Evolutionary conservation across 2,113 vertebrate genomes (phyloP), one percentile per base, ranked within the genome.

Genomic region (Egretta garzetta): DNA sequence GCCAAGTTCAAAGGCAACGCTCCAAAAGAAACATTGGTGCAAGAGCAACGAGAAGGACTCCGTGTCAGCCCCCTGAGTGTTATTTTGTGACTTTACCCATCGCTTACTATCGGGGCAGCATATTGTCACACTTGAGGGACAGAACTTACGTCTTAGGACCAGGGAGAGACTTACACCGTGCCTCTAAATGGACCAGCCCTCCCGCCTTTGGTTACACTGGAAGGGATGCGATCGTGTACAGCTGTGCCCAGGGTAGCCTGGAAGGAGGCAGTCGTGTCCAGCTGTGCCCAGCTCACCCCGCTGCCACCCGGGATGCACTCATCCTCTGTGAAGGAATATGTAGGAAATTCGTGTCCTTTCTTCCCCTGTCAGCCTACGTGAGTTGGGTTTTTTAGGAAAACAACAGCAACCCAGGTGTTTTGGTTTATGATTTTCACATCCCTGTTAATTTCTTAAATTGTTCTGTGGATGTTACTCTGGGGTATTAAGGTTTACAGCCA

Each of bases 41-140:
- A 72, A 39, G 27, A 76, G 32, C 60, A 26, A 28, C 9, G 3
- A 62, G 60, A 33, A 67, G 5, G 16, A 28, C 16, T 74, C 43
- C 10, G 3, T 2, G 4, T 17, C 0, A 0, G 10, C 26, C 32
- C 72, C 53, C n/a, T 37, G 49, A 35, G 37, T 7, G 2, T 3
- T 55, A 32, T 53, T 68, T 80, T 75, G 10, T 45, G 56, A 37
- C 3, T 49, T 85, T 59, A 55, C 20, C 11, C 26, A 9, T 66
- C 1, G 0, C 19, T 79, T 62, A 2, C 14, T 75, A 2, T 60
- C 41, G 80, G 43, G 8, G 8, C 58, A 76, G 49, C 39, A 6
- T 14, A 3, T 30, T 93, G 9, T 55, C 24, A 24, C 58, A 60
- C 24, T 45, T 45, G 53, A 72, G 43, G 39, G 39, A 39, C 79